Evolutionary conservation across 2,797 vertebrate species (phyloP), one percentile per base, ranked within the genome.

Genomic region (Pseudochaenichthys georgianus): DNA sequence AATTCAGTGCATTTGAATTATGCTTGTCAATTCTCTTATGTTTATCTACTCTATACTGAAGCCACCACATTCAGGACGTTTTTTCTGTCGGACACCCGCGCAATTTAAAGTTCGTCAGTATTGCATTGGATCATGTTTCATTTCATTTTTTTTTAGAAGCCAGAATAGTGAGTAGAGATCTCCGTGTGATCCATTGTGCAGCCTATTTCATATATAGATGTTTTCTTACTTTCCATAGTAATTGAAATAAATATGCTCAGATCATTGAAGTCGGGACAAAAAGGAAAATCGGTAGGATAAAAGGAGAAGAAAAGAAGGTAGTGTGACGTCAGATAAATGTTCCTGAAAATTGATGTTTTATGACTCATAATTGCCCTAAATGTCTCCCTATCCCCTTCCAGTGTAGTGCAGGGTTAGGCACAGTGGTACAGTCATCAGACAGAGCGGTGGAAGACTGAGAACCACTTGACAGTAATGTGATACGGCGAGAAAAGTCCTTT

Each of bases 381-480:
- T 54, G 9, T 58, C 60, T 57, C 31, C 41, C 2, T 21, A 0
- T 51, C n/a, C 53, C 17, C 12, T 57, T 3, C 28, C 21, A 28
- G 28, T 21, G 21, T 19, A 50, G 4, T 53, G 15, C 50, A 65
- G 42, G 41, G 51, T 38, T 46, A 67, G 63, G 23, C 42, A 71
- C 52, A 70, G 52, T 46, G 50, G 65, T 68, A 34, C 12, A 69
- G 58, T 59, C 73, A 55, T 53, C 43, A 62, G 67, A 19, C 19
- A 17, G 75, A 68, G 28, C 45, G 53, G 47, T 43, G 68, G 57
- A 54, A 61, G 38, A 43, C 51, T 59, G 23, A 76, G 53, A 82
- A 65, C 48, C 5, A 45, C 64, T 73, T 81, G 64, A 77, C 64
- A 84, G 84, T 73, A 87, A 84, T 59, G 57, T 53, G 60, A 87